Evolutionary conservation across 2,797 vertebrate genomes (phyloP), one percentile per base, ranked within the genome.

Genomic region (Holocentrus rufus): DNA sequence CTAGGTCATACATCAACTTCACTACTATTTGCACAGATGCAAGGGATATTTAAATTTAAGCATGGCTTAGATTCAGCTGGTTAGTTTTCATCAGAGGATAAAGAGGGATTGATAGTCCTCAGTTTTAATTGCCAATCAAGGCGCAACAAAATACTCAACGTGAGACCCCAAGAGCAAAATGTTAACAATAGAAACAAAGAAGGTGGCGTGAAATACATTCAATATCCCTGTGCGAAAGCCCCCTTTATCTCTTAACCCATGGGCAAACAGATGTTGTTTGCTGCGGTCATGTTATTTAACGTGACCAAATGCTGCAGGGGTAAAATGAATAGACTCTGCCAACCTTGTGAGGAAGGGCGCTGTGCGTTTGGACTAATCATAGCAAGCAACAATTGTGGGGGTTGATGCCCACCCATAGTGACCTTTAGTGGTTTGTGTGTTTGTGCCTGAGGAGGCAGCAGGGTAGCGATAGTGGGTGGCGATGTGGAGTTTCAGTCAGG

Each of bases 271-370:
- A 64, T 53, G 67, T 68, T 61, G 70, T 64, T 73, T 81, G 44
- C 61, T 3, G 25, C 50, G 59, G 54, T 82, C 70, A 65, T 27
- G 47, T 5, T 15, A 62, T 20, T 65, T 70, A 66, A 83, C 65
- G 36, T 77, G 56, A 58, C 46, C 59, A 73, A 77, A 70, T 14
- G 60, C 82, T 66, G 56, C 65, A 69, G 78, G 81, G 73, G n/a
- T 72, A 52, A 72, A 77, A 66, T 72, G 50, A 81, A 81, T 77
- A 73, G 59, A 76, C 13, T 70, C 69, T 72, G 59, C 42, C 71
- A 74, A 54, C 57, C 18, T 74, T 77, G 57, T 64, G 70, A 77
- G n/a, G 77, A 67, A 36, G 58, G 60, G 68, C 61, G 57, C 70
- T 73, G 44, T 81, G 60, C 58, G 42, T 30, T 44, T 67, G 67